These are phyloP conservation scores for Heliconius nattereri DNA, from an alignment of 1,140 invertebrate genomes.

Conservation along the genomic window DNA sequence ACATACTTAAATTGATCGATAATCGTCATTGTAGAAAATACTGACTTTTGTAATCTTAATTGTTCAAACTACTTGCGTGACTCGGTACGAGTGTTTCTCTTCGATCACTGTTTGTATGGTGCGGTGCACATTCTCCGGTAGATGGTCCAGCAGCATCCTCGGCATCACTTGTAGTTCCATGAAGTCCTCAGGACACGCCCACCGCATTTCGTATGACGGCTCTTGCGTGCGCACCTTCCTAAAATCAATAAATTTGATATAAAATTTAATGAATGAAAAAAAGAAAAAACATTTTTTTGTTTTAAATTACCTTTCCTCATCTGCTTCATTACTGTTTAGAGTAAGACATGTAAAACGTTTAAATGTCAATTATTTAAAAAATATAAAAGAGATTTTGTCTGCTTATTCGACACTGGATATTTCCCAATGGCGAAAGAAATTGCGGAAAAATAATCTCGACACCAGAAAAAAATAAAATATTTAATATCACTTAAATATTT, in stretches of 20 bases:
- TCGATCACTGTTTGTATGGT: slow-evolving; percentile 84
- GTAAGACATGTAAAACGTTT: slow-evolving; percentile 51
- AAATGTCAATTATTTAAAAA: no score
- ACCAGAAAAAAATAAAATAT: no score
- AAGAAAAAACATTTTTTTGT: background rate
- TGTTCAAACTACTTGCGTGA: slow-evolving; percentile 69
- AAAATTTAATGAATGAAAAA: background rate
- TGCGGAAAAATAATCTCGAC: no score
- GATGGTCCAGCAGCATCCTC: slow-evolving; percentile 88
- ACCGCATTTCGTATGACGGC: slow-evolving; percentile 87
- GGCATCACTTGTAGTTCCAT: slow-evolving; percentile 89
- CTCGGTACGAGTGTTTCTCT: slow-evolving; percentile 77
- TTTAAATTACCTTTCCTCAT: slow-evolving; percentile 63
- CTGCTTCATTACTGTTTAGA: slow-evolving; percentile 56
- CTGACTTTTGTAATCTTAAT: background rate
- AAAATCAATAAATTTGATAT: slow-evolving; percentile 11
- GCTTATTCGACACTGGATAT: no score
- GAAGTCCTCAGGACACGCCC: slow-evolving; percentile 88
- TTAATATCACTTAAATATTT: no score
- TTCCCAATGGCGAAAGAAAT: no score
- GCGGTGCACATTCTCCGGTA: slow-evolving; percentile 86
- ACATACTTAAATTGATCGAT: background rate
- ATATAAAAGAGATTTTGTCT: no score
- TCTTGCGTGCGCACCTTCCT: slow-evolving; percentile 84
- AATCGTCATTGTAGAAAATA: background rate